Base-by-base conservation (phyloP, 2,797 vertebrate genomes). In the Oreochromis grahami region DNA sequence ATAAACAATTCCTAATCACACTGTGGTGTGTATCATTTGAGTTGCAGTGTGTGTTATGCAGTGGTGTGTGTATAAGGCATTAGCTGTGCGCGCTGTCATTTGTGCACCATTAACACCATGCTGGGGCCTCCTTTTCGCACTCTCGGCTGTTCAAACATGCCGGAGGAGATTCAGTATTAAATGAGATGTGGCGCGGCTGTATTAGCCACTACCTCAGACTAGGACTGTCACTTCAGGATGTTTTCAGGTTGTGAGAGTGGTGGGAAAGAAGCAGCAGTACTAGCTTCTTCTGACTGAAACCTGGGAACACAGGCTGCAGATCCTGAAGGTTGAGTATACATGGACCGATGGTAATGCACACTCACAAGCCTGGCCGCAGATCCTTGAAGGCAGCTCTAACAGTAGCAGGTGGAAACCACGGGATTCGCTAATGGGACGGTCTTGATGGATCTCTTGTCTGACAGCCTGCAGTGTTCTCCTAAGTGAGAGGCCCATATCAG, bases 321-420 rank as follows among this genome's bases (percentile, higher is more conserved):
- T 77, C 86, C 45, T 78, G 5, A 9, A 78, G 88, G 87, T 34
- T 43, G 56, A 60, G 13, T 76, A 63, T 63, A 63, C 77, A 65
- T 29, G 65, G 34, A 76, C 68, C 8, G 11, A 79, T 58, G n/a
- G 26, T 70, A 15, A 45, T 12, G 11, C 53, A 76, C 53, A 82
- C 55, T 29, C 55, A 77, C 55, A 76, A 10, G 79, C 45, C 45
- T 19, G 4, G 63, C 6, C 4, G 3, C 43, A 77, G 52, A 84
- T 80, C 51, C 76, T 77, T 48, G 12, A 79, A 70, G 26, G 85
- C 82, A 81, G 76, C 32, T 86, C 79, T 65, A 76, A 34, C 76
- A 76, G 78, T 65, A 85, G 86, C 94, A 95, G 94, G 93, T 94
- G 92, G 91, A 78, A 93, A 86, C 92, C 84, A 86, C 91, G 72